Conservation (phyloP, 2,113 vertebrate genomes). For the Phrynosoma blainvillii region DNA sequence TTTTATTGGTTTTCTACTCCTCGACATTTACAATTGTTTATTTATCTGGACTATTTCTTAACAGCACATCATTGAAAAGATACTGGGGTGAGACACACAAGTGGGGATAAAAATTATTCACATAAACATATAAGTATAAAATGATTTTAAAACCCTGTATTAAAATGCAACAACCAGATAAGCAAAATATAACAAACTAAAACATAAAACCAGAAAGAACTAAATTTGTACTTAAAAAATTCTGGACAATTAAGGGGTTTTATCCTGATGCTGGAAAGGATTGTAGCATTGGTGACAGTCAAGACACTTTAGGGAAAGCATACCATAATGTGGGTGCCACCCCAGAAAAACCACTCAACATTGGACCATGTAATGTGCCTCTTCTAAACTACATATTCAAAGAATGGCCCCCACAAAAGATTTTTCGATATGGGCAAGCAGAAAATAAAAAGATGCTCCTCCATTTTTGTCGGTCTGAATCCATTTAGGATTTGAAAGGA, state of each 20-base stretch:
- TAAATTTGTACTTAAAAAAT: not conserved
- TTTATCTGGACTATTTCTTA: not conserved
- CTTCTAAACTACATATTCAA: too few species aligned
- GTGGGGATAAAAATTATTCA: not conserved
- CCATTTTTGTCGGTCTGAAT: too few species aligned
- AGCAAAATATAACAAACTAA: not conserved
- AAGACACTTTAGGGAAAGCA: too few species aligned
- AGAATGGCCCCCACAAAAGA: too few species aligned
- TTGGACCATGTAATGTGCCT: too few species aligned
- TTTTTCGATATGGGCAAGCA: too few species aligned
- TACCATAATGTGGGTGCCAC: too few species aligned
- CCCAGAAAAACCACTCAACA: too few species aligned
- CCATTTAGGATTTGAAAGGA: too few species aligned
- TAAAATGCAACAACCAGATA: not conserved
- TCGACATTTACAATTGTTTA: not conserved
- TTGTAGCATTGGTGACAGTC: too few species aligned
- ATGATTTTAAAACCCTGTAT: not conserved
- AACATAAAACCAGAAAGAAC: not conserved
- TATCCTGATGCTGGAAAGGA: too few species aligned
- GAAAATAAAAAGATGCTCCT: too few species aligned
- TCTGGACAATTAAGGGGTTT: not conserved
- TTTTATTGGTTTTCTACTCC: not conserved
- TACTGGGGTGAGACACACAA: not conserved
- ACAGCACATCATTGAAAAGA: not conserved
- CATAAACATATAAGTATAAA: not conserved